Percentiles rank a stretch among this genome's conserved stretches.
These are phyloP conservation scores for Anisognathus igniventris DNA, from an alignment of 2,797 vertebrate species.

Conservation along the genomic window DNA sequence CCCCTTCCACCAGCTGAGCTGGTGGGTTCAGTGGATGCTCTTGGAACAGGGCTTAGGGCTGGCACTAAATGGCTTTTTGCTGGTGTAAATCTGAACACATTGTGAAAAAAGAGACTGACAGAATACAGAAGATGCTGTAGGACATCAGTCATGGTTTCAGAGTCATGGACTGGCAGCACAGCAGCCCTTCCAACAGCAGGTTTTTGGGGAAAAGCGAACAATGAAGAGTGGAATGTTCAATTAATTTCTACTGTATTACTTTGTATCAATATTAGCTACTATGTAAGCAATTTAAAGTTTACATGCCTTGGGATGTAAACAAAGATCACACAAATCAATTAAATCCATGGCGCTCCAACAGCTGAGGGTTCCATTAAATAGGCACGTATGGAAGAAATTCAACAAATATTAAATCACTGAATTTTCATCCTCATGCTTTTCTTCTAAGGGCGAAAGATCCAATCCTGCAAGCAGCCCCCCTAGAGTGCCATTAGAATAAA, in stretches of 20 bases:
- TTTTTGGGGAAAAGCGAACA: not conserved
- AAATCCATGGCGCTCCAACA: not conserved
- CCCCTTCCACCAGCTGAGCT: not conserved
- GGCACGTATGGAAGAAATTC: not conserved
- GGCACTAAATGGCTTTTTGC: not conserved
- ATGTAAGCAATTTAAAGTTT: not conserved
- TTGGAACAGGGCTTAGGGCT: not conserved
- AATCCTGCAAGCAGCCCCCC: not conserved
- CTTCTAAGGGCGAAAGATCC: not conserved
- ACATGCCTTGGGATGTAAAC: not conserved
- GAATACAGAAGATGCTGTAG: not conserved
- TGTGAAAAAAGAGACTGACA: not conserved
- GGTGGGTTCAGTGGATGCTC: not conserved
- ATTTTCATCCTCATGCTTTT: not conserved
- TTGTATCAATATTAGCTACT: not conserved
- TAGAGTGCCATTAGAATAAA: not conserved
- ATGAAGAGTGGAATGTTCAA: not conserved
- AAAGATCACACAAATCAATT: not conserved
- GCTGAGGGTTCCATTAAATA: slow-evolving; percentile 6
- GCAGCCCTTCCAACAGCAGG: not conserved
- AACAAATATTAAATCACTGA: not conserved
- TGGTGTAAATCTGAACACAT: not conserved
- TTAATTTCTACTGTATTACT: not conserved
- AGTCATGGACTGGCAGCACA: not conserved
- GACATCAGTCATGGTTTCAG: not conserved